Evolutionary conservation across 2,888 invertebrate genomes (phyloP).

Genomic region (Mythimna vitellina): DNA sequence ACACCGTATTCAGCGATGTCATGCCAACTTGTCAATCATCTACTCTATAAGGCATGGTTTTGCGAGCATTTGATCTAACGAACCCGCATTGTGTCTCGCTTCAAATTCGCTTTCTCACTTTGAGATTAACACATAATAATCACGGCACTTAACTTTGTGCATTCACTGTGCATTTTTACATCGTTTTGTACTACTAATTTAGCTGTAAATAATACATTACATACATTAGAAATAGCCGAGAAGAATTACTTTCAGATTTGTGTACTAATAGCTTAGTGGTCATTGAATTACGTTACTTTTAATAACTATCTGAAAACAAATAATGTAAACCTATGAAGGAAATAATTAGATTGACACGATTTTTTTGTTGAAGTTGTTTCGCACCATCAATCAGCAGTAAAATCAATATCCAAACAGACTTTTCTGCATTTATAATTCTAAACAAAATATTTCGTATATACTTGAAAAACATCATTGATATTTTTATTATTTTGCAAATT

Average conservation of each 20-base stretch:
- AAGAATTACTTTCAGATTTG: constrained; percentile 26
- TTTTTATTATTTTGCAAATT: constrained; percentile 39
- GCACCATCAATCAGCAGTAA: constrained; percentile 32
- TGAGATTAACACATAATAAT: constrained; percentile 71
- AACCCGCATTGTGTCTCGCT: constrained; percentile 72
- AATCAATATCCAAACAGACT: constrained; percentile 7
- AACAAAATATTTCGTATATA: not conserved
- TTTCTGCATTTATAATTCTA: constrained; percentile 1
- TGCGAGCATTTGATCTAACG: constrained; percentile 81
- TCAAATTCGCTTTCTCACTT: constrained; percentile 77
- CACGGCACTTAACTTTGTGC: constrained; percentile 74
- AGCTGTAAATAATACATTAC: constrained; percentile 62
- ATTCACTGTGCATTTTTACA: constrained; percentile 71
- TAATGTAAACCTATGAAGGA: not conserved
- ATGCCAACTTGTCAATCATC: constrained; percentile 79
- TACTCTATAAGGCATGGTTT: constrained; percentile 85
- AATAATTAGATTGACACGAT: constrained; percentile 1
- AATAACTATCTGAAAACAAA: not conserved
- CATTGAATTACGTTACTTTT: not conserved
- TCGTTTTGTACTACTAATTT: constrained; percentile 64
- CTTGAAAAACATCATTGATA: constrained; percentile 17
- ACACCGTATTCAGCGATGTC: constrained; percentile 80
- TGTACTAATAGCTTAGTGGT: constrained; percentile 22
- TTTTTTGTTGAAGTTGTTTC: constrained; percentile 23
- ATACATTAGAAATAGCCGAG: constrained; percentile 41